These are phyloP conservation scores for Leucopternis melanops DNA, from an alignment of 2,113 vertebrate genomes.

Conservation along the genomic window DNA sequence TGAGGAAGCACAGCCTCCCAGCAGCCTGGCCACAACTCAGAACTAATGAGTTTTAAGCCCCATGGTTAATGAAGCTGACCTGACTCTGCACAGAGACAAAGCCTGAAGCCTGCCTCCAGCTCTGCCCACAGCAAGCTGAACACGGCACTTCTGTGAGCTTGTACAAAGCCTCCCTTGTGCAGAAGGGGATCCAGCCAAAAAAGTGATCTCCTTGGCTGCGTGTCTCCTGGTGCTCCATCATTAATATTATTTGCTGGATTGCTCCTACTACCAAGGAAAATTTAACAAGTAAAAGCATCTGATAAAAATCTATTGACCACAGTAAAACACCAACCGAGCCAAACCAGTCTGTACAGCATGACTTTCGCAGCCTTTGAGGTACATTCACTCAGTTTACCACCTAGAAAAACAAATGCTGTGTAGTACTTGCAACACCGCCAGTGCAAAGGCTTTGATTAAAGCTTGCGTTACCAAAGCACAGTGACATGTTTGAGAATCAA, in stretches of 20 bases:
- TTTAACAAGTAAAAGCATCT: neutral
- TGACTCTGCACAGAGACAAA: neutral
- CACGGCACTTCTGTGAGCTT: neutral
- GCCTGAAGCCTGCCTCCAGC: neutral
- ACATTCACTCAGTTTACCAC: neutral
- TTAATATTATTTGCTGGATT: neutral
- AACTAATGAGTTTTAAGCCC: neutral
- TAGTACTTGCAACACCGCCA: neutral
- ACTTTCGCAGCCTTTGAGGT: neutral
- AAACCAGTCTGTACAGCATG: neutral
- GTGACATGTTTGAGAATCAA: neutral
- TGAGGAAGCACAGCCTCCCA: neutral
- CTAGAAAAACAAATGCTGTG: neutral
- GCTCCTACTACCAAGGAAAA: neutral
- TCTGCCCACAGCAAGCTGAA: neutral
- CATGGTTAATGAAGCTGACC: neutral
- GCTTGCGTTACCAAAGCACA: accelerated
- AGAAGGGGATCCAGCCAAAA: neutral
- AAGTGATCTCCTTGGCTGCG: neutral
- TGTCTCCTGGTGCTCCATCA: neutral
- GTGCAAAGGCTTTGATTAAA: neutral
- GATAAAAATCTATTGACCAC: neutral
- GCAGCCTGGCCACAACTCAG: neutral
- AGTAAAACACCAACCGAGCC: neutral
- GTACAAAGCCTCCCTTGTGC: conserved; percentile 8